Conservation (phyloP, 2,113 vertebrate genomes). For the rat (Rattus norvegicus) region DNA sequence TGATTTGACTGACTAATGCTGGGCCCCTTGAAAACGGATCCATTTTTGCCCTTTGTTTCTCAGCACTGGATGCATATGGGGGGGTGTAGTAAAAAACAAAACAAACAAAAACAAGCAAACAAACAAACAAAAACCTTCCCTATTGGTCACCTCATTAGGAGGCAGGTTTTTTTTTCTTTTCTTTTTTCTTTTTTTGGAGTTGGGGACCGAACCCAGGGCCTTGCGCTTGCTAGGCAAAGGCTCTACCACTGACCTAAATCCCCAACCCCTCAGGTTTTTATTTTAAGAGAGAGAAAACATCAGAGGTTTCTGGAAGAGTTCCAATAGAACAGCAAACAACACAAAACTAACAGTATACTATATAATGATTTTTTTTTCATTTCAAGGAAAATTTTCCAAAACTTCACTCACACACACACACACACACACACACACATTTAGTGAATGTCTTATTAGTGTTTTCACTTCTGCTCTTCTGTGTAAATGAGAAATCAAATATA, state of each 20-base stretch:
- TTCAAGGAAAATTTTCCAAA: neutral
- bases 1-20: neutral
- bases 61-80: neutral
- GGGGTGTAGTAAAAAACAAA: neutral
- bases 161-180: neutral
- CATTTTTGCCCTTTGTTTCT: neutral
- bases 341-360: neutral
- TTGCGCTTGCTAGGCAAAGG: too few relatives aligned
- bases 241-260: too few relatives aligned
- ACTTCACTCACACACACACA: neutral
- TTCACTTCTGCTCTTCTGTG: neutral
- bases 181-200: too few relatives aligned
- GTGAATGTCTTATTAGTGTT: neutral
- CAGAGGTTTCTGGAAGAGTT: neutral
- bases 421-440: neutral
- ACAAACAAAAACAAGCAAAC: too few relatives aligned
- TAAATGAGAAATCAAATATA: slow-evolving; percentile 27
- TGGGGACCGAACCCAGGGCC: too few relatives aligned
- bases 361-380: slow-evolving; percentile 4
- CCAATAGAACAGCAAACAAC: neutral
- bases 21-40: neutral
- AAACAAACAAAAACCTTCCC: neutral
- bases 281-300: too few relatives aligned
- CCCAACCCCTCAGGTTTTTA: neutral
- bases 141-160: neutral